Evolutionary conservation across 92 coral and sea anemone genomes (phyloP), one percentile per base, ranked within the genome.

Genomic region (Porites divaricata): DNA sequence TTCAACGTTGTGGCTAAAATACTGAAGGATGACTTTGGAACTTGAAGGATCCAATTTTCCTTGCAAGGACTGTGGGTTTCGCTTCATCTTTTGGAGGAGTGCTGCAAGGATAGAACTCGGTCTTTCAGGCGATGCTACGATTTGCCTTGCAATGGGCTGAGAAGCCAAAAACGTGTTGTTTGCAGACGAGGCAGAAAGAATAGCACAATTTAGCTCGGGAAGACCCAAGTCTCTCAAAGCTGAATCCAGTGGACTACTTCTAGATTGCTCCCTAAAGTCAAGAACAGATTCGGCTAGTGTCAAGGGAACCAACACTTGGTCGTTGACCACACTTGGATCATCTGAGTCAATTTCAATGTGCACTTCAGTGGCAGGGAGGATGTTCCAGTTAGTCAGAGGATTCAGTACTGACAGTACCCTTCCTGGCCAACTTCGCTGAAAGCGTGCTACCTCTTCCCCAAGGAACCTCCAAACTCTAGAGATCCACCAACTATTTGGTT

Each of bases 311-410:
- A 88, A 85, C 1, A 45, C 41, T 67, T 83, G 61, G 2, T 79
- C 49, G 2, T 65, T 20, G 17, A 17, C 81, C 2, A 6, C 1
- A 2, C 13, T 6, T 16, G 22, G 23, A 28, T 9, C 49, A 24
- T 45, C 9, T 24, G 6, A 15, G 13, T 28, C 15, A 25, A 16
- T 10, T 1, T n/a, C 11, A 10, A 1, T 17, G 45, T 15, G 16
- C 23, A 81, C 67, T 63, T 87, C 88, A 2, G 84, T 92, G 9
- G 68, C 88, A 1, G 95, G 93, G 75, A 92, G 84, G 54, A 92
- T 86, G 65, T 91, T 83, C 91, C 95, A 92, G 63, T 63, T 62
- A 10, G 54, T 78, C 6, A 89, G 66, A 2, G 93, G 91, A 23
- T 6, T 9, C 63, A 92, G 77, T 20, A 69, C 57, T 2, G 6